phyloP scores from a whole-genome alignment of 2,888 invertebrate species.

The Cosmorhoe ocellata region DNA sequence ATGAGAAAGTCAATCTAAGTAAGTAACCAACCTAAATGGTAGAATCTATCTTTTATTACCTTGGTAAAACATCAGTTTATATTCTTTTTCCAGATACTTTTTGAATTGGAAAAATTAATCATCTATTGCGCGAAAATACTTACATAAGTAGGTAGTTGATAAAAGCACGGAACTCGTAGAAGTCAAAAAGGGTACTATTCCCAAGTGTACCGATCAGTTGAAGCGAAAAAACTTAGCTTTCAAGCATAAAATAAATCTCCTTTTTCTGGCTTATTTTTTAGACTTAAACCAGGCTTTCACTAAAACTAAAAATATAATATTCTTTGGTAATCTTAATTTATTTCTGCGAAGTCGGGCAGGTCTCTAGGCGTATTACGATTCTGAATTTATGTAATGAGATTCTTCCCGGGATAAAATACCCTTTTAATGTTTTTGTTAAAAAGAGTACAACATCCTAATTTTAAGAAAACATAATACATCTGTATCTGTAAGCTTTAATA shows the following conservation, averaged over 20 bases:
- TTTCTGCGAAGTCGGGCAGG: constrained; percentile 31
- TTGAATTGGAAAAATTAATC: too few species aligned
- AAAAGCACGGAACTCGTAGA: constrained; percentile 11
- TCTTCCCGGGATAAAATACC: constrained; percentile 11
- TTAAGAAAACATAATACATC: background rate
- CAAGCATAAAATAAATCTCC: constrained; percentile 11
- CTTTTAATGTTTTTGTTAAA: constrained; percentile 22
- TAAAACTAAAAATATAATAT: constrained; percentile 29
- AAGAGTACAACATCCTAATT: constrained; percentile 6
- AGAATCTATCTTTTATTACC: too few species aligned
- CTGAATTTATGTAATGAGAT: constrained; percentile 28
- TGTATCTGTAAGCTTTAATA: constrained; percentile 4
- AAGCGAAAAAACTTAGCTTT: constrained; percentile 24
- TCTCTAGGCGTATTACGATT: constrained; percentile 35
- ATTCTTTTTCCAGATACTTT: too few species aligned
- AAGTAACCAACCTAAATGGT: too few species aligned
- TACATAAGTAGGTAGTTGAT: too few species aligned
- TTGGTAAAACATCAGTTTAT: too few species aligned
- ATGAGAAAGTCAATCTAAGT: too few species aligned
- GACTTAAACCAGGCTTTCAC: constrained; percentile 12
- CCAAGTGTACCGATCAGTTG: constrained; percentile 24
- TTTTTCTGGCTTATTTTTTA: constrained; percentile 29
- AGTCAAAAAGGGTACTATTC: constrained; percentile 27
- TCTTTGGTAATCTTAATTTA: constrained; percentile 34
- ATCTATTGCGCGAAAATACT: too few species aligned